Evolutionary conservation across 1,140 invertebrate species (phyloP).

Genomic region (Drosophila subobscura): DNA sequence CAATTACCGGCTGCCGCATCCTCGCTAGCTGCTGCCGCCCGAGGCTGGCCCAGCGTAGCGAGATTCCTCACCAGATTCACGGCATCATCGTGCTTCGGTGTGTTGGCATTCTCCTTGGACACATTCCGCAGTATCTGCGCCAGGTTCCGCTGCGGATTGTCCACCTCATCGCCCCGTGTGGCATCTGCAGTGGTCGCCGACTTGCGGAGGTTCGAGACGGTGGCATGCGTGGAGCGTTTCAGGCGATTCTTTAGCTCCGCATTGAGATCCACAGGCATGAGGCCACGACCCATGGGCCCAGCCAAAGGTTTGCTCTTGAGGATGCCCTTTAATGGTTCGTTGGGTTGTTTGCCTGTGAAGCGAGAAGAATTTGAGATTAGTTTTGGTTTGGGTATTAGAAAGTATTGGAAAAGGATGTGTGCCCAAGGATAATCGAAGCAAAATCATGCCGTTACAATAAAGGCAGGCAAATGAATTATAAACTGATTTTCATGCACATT

Average conservation of each 20-base stretch:
- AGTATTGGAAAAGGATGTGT: neutral
- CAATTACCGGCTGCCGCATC: conserved; percentile 40
- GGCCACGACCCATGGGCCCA: conserved; percentile 57
- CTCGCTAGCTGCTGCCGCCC: conserved; percentile 7
- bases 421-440: neutral
- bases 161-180: conserved; percentile 48
- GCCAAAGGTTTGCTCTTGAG: conserved; percentile 83
- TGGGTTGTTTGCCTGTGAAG: conserved; percentile 34
- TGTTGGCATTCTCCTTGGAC: conserved; percentile 62
- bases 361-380: neutral
- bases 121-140: conserved; percentile 68
- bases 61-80: conserved; percentile 76
- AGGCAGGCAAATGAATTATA: conserved; percentile 22
- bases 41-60: conserved; percentile 62
- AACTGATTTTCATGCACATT: conserved; percentile 18
- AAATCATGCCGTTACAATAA: conserved; percentile 16
- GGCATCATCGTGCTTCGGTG: conserved; percentile 72
- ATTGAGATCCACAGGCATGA: conserved; percentile 81
- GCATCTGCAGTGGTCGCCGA: conserved; percentile 72
- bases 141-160: conserved; percentile 67
- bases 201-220: conserved; percentile 77
- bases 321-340: conserved; percentile 81
- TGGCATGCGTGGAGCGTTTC: conserved; percentile 76
- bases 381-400: neutral
- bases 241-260: conserved; percentile 80